These are phyloP conservation scores for Ligdia adustata DNA, from an alignment of 2,888 invertebrate species.

Conservation along the genomic window DNA sequence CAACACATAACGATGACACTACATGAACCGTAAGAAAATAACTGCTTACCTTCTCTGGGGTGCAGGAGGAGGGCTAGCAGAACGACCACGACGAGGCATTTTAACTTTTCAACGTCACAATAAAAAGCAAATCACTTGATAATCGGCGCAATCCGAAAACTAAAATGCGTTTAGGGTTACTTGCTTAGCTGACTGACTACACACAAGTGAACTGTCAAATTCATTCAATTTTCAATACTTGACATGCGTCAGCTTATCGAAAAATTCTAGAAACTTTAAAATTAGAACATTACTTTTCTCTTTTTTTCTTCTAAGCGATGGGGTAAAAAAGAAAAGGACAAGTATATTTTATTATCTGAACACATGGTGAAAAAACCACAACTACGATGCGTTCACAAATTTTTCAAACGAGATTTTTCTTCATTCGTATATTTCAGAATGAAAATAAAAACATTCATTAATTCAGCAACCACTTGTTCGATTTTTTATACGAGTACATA, in stretches of 20 bases:
- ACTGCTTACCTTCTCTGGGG: conserved; percentile 81
- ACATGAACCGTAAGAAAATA: conserved; percentile 9
- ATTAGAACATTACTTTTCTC: conserved; percentile 42
- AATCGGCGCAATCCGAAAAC: conserved; percentile 23
- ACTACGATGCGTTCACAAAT: no score
- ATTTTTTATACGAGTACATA: no score
- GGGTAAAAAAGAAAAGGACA: no score
- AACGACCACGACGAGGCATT: conserved; percentile 91
- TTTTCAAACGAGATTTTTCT: no score
- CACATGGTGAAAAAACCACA: no score
- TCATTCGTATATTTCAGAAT: no score
- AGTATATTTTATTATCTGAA: no score
- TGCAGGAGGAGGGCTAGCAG: conserved; percentile 87
- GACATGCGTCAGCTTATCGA: conserved; percentile 21
- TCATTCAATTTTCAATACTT: conserved; percentile 3
- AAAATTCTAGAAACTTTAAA: conserved; percentile 61
- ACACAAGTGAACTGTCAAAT: conserved; percentile 12
- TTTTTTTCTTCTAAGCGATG: no score
- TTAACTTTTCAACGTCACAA: conserved; percentile 32
- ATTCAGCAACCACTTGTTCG: no score
- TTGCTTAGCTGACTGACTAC: conserved; percentile 3
- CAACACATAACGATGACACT: conserved; percentile 35
- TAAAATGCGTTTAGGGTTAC: not conserved
- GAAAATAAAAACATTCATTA: no score
- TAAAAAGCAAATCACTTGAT: no score